These are phyloP conservation scores for Proteles cristata DNA, from an alignment of 2,113 vertebrate species.

Conservation along the genomic window DNA sequence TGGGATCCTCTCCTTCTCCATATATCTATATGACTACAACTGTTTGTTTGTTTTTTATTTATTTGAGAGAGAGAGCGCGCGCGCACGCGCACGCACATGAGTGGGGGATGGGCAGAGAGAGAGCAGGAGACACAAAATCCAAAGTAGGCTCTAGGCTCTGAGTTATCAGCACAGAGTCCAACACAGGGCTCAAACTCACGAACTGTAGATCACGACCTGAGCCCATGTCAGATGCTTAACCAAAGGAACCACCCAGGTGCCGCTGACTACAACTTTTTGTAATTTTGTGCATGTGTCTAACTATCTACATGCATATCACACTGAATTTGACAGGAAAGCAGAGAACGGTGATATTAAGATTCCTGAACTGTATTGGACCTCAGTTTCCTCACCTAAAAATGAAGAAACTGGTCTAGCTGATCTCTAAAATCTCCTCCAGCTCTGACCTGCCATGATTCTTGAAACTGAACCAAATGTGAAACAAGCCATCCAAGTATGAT, in stretches of 20 bases:
- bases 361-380: not conserved
- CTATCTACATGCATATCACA: too few species aligned
- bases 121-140: too few species aligned
- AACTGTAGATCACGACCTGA: too few species aligned
- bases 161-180: too few species aligned
- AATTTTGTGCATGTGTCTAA: not conserved
- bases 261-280: not conserved
- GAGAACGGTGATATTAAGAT: not conserved
- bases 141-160: too few species aligned
- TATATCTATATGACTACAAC: not conserved
- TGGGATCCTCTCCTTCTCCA: not conserved
- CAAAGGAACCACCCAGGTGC: too few species aligned
- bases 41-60: too few species aligned
- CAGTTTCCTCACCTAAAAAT: slow-evolving; percentile 3
- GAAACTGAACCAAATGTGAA: not conserved
- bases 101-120: too few species aligned
- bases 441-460: not conserved
- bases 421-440: not conserved
- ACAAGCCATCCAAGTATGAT: not conserved
- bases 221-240: too few species aligned
- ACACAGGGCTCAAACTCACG: too few species aligned
- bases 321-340: not conserved
- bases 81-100: too few species aligned
- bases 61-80: too few species aligned
- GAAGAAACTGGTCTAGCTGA: not conserved